A percentile compares a stretch with the other conserved stretches of the same genome.
Conservation (phyloP, 2,113 vertebrate genomes). For the Argyrosomus japonicus region DNA sequence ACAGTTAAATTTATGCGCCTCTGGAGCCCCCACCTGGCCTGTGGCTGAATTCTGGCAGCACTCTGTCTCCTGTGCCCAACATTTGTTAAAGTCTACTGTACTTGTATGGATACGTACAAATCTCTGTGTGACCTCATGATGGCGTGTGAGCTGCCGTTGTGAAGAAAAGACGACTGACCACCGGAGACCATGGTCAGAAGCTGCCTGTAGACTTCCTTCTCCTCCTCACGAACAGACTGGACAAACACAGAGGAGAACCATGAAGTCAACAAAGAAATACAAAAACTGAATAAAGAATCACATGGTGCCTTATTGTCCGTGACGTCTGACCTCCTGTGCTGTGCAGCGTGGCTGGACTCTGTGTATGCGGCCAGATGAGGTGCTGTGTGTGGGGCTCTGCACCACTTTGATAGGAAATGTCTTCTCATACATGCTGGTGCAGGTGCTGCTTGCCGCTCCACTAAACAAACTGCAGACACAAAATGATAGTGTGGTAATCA, state of each 20-base stretch:
- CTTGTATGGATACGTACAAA: constrained; percentile 78
- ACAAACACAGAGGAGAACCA: constrained; percentile 20
- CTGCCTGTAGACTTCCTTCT: constrained; percentile 94
- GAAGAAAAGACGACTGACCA: constrained; percentile 78
- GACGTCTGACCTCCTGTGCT: constrained; percentile 81
- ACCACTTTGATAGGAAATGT: constrained; percentile 84
- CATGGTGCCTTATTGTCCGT: neutral
- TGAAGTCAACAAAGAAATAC: neutral
- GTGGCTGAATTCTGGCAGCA: neutral
- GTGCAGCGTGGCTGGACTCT: constrained; percentile 69
- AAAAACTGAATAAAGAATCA: neutral
- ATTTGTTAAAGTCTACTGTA: neutral
- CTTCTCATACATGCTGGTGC: constrained; percentile 83
- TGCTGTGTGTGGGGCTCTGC: constrained; percentile 79
- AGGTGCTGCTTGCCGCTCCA: constrained; percentile 55
- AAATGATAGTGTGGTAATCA: constrained; percentile 4
- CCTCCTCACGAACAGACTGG: constrained; percentile 91
- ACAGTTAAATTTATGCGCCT: neutral
- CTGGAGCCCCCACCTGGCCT: constrained; percentile 1
- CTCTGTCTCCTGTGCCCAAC: neutral
- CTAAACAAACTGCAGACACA: constrained; percentile 50
- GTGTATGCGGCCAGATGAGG: constrained; percentile 60
- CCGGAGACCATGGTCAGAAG: constrained; percentile 91
- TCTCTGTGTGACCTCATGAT: constrained; percentile 83
- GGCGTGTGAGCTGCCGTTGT: constrained; percentile 75